Evolutionary conservation across 2,113 vertebrate species (phyloP).

Genomic region (Ariopsis seemanni): DNA sequence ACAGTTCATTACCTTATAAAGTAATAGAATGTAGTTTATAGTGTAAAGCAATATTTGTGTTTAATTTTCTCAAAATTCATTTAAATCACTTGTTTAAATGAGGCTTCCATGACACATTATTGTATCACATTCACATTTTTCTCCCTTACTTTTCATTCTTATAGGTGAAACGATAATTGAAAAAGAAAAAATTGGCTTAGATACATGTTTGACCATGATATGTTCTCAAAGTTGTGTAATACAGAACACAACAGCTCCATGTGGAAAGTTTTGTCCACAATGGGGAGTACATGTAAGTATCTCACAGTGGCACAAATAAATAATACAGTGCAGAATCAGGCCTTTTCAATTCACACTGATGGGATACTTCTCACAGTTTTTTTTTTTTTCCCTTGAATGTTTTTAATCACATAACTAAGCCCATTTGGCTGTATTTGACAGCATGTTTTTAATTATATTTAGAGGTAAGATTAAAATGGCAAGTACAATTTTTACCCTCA

Average conservation of each 20-base stretch:
- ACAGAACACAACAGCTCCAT: conserved; percentile 53
- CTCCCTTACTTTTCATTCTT: neutral
- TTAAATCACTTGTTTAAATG: neutral
- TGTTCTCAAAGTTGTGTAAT: conserved; percentile 65
- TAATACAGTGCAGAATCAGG: neutral
- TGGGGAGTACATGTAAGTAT: conserved; percentile 64
- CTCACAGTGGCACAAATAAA: neutral
- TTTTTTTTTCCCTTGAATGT: neutral
- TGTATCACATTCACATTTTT: neutral
- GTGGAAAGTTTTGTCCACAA: conserved; percentile 54
- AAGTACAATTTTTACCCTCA: neutral
- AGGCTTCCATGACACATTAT: neutral
- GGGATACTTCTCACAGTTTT: neutral
- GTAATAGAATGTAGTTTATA: neutral
- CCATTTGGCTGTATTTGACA: neutral
- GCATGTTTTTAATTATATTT: neutral
- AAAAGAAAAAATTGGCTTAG: conserved; percentile 58
- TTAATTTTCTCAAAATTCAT: neutral
- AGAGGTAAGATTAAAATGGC: neutral
- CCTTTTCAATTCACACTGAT: neutral
- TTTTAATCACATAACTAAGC: neutral
- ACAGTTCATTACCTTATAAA: neutral
- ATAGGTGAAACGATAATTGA: conserved; percentile 59
- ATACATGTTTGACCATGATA: conserved; percentile 65
- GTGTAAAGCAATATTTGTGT: neutral